A percentile compares a stretch with the other conserved stretches of the same genome.
Conservation (phyloP, 2,797 vertebrate genomes). For the Fratercula arctica region DNA sequence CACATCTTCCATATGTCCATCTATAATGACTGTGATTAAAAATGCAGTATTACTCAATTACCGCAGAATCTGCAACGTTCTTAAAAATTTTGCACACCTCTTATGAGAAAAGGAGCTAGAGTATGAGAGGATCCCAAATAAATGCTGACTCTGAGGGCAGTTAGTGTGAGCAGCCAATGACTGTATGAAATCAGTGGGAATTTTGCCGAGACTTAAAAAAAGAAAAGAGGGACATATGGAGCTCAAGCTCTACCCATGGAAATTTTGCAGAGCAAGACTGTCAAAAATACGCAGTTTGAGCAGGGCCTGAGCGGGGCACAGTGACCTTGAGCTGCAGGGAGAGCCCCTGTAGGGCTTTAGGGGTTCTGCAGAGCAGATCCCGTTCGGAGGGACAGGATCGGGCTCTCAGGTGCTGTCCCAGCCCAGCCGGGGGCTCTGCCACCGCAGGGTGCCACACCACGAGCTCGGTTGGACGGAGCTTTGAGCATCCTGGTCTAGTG, state of each 20-base stretch:
- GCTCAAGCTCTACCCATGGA: not conserved
- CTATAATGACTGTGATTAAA: slow-evolving; percentile 36
- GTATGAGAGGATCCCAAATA: not conserved
- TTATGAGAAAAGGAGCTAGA: not conserved
- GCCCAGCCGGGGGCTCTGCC: too few species aligned
- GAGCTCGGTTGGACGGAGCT: too few species aligned
- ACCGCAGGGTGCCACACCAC: too few species aligned
- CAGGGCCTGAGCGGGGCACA: not conserved
- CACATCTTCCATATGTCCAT: slow-evolving; percentile 40
- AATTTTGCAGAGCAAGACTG: slow-evolving; percentile 6
- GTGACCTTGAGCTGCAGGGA: slow-evolving; percentile 39
- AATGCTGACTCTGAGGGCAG: not conserved
- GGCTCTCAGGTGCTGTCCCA: not conserved
- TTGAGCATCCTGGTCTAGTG: not conserved
- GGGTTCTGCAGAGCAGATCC: not conserved
- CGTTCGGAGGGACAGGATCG: not conserved
- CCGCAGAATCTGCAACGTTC: not conserved
- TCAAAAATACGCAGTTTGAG: not conserved
- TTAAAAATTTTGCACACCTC: not conserved
- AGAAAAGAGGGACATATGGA: not conserved
- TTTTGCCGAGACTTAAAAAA: not conserved
- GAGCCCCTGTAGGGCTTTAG: not conserved
- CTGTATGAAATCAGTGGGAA: slow-evolving; percentile 8
- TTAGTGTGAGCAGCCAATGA: not conserved
- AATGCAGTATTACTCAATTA: not conserved